Evolutionary conservation across 2,888 invertebrate genomes (phyloP), one percentile per base, ranked within the genome.

Genomic region (Aproaerema taeniolella): DNA sequence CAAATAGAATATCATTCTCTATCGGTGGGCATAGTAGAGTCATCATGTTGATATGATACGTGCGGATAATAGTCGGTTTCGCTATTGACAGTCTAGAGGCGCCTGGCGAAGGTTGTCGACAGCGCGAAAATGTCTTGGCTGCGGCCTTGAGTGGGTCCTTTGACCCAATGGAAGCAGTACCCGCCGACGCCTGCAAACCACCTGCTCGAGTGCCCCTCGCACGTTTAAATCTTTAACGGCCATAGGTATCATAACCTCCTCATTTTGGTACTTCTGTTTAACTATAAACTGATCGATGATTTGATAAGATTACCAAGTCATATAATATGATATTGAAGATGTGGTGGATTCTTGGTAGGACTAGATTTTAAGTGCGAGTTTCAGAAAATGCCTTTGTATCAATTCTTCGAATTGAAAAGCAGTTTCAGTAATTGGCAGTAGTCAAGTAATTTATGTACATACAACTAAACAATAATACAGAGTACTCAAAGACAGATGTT

Each of bases 121-220:
- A 61, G 58, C 55, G 69, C 67, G 58, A 69, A 58, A 74, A 74
- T 69, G 74, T 73, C 67, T 70, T 61, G 63, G 55, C 55, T 57
- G 47, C 56, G 71, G 71, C 83, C 82, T 83, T 81, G 82, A 61
- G 53, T 48, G 58, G 55, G 83, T 81, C 78, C 75, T 76, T 77
- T 82, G 82, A 83, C 75, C 82, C 68, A 64, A 55, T 64, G 62
- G 68, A 60, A 64, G 60, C 67, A 58, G 65, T 64, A 64, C 3
- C n/a, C 15, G 61, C 64, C 65, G 70, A 53, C 52, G 61, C 49
- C 57, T 53, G 55, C 55, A 50, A 58, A 57, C 68, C 79, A 81
- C 81, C 79, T 81, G 80, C 72, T 58, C 49, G 65, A 61, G 71
- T 65, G 71, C 73, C 72, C 61, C 75, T 57, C 58, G 53, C 51